Evolutionary conservation across 2,113 vertebrate species (phyloP).

Genomic region (Collichthys lucidus): DNA sequence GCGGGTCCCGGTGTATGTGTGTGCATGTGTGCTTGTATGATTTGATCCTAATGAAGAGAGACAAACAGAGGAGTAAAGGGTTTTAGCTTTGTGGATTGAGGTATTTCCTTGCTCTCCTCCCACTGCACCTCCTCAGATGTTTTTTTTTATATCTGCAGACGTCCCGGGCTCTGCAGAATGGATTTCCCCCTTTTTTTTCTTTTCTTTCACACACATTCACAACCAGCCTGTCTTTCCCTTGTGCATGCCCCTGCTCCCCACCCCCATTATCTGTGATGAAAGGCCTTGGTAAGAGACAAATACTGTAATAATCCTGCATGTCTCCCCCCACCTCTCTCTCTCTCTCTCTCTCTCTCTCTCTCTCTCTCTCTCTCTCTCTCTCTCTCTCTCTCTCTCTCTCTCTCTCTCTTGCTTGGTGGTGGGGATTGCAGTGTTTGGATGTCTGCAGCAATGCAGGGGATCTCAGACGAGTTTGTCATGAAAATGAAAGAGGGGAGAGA

Average conservation of each 20-base stretch:
- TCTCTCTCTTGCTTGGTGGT: constrained; percentile 31
- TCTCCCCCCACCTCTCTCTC: constrained; percentile 25
- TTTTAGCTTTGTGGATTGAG: constrained; percentile 40
- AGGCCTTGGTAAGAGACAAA: constrained; percentile 58
- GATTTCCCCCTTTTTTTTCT: constrained; percentile 29
- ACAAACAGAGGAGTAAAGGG: constrained; percentile 6
- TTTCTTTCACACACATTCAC: constrained; percentile 17
- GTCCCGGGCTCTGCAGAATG: constrained; percentile 44
- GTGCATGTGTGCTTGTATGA: not conserved
- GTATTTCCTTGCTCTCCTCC: constrained; percentile 31
- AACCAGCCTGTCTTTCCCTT: constrained; percentile 20
- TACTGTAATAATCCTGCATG: constrained; percentile 60
- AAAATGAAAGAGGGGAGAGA: constrained; percentile 43
- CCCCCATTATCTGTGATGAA: constrained; percentile 68
- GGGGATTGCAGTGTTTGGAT: constrained; percentile 72
- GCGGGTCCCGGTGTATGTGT: constrained; percentile 10
- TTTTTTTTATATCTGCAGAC: constrained; percentile 54
- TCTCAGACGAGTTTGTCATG: constrained; percentile 62
- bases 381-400: constrained; percentile 27
- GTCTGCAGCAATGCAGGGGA: constrained; percentile 78
- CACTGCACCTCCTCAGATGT: constrained; percentile 23
- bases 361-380: constrained; percentile 30
- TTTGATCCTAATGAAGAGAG: not conserved
- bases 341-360: constrained; percentile 22
- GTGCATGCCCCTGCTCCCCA: constrained; percentile 34